A percentile compares a stretch with the other conserved stretches of the same genome.
phyloP scores from a whole-genome alignment of 2,113 vertebrate genomes.

The Arothron firmamentum region DNA sequence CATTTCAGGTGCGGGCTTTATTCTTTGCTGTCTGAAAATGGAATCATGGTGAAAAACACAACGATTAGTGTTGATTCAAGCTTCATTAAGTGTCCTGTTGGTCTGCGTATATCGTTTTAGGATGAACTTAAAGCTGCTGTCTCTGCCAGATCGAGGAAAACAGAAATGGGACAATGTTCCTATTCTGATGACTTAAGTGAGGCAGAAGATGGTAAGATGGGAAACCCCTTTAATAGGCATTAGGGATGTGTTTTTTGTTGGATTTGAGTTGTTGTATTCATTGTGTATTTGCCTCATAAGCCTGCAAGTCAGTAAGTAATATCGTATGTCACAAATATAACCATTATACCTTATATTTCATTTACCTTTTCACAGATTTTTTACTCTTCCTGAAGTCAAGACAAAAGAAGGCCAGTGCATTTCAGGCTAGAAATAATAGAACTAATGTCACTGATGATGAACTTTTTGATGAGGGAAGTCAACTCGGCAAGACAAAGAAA shows the following conservation, averaged over 20 bases:
- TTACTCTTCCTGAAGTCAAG: conserved; percentile 63
- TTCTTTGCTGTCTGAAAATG: not conserved
- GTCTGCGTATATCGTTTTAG: conserved; percentile 65
- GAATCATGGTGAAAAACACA: not conserved
- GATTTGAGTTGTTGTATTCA: no score
- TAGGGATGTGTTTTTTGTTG: no score
- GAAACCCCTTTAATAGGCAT: no score
- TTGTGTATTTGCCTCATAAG: no score
- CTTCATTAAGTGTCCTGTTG: conserved; percentile 29
- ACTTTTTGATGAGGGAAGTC: conserved; percentile 75
- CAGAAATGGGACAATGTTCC: conserved; percentile 52
- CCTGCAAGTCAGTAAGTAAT: no score
- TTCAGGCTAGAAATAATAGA: conserved; percentile 59
- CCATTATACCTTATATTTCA: no score
- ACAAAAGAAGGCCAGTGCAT: conserved; percentile 52
- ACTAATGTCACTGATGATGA: conserved; percentile 71
- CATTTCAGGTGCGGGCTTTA: conserved; percentile 73
- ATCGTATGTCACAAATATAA: no score
- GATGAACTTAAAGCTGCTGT: conserved; percentile 80
- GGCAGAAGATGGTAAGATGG: conserved; percentile 65
- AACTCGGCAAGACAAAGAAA: conserved; percentile 67
- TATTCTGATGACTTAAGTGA: conserved; percentile 84
- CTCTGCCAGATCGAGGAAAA: conserved; percentile 69
- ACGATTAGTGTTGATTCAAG: conserved; percentile 26
- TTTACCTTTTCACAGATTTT: conserved; percentile 54